Evolutionary conservation across 2,113 vertebrate genomes (phyloP), one percentile per base, ranked within the genome.

Genomic region (Semicossyphus pulcher): DNA sequence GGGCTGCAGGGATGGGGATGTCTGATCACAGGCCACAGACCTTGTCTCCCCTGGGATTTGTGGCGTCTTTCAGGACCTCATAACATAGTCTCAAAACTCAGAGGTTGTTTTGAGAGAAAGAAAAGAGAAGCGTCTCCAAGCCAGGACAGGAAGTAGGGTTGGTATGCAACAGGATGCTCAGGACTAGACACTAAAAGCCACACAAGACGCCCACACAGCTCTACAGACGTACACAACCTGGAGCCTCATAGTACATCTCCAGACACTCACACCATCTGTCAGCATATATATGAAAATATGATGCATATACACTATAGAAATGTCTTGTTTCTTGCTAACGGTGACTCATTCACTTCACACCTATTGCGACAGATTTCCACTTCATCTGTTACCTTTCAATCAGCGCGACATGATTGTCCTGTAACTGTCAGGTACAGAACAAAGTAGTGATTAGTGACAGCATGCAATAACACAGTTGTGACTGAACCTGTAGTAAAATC

Each of bases 11-110:
- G 70, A 16, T 5, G 72, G 64, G 37, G 10, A 60, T 72, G 83
- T 83, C 63, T 85, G 85, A 89, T 84, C 86, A 54, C 82, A 72
- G 80, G 64, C 84, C 67, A 2, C 70, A 71, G 80, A 83, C n/a
- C n/a, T n/a, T n/a, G 57, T 60, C 34, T 69, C 86, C 65, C 59
- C 61, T 42, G 58, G 65, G 88, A 63, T 69, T 36, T 52, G 66
- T 39, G 59, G 81, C 72, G 80, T 74, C 78, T 90, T 48, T 79
- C 65, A 75, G 69, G 66, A 63, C 36, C 68, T 75, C 58, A 45
- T 60, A 77, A 65, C 66, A 75, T 31, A 54, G 54, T 60, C 64
- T 60, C 39, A 56, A 63, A 73, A 62, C 48, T 65, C 70, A 69
- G 76, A 54, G 63, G 45, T 56, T 60, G 41, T 81, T 75, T 84